These are phyloP conservation scores for Rhegmatorhina hoffmannsi DNA, from an alignment of 2,113 vertebrate genomes.

Conservation along the genomic window DNA sequence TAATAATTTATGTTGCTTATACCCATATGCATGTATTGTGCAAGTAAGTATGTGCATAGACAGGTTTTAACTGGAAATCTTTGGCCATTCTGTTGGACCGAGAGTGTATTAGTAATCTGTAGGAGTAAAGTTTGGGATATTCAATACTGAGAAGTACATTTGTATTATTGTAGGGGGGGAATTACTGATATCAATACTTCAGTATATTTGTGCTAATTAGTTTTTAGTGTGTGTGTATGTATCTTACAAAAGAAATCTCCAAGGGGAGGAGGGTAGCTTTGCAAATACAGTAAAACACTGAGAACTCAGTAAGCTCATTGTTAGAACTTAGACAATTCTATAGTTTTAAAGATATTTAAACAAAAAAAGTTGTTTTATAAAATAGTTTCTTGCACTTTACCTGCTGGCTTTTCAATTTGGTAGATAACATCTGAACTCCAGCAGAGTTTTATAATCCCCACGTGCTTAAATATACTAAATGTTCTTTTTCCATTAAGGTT, in stretches of 20 bases:
- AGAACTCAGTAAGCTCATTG: constrained; percentile 73
- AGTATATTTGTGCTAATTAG: constrained; percentile 70
- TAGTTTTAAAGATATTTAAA: constrained; percentile 60
- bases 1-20: background rate
- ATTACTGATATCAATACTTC: background rate
- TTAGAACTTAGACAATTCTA: constrained; percentile 75
- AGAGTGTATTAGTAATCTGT: constrained; percentile 29
- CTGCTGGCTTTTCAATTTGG: constrained; percentile 83
- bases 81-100: constrained; percentile 25
- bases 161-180: background rate
- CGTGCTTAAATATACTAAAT: constrained; percentile 99
- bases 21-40: constrained; percentile 30
- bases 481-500: constrained; percentile 99
- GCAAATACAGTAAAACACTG: constrained; percentile 68
- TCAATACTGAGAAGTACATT: constrained; percentile 31
- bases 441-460: constrained; percentile 87
- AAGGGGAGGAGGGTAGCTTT: constrained; percentile 77
- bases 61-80: constrained; percentile 37
- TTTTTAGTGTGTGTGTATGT: constrained; percentile 53
- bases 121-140: constrained; percentile 52
- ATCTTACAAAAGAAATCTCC: constrained; percentile 27
- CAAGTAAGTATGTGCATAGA: constrained; percentile 47
- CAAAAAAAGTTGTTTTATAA: constrained; percentile 72
- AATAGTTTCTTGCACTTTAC: constrained; percentile 84
- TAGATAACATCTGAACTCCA: constrained; percentile 84